Base-by-base conservation (phyloP, 2,888 invertebrate genomes). In the Phrixothrix hirtus region DNA sequence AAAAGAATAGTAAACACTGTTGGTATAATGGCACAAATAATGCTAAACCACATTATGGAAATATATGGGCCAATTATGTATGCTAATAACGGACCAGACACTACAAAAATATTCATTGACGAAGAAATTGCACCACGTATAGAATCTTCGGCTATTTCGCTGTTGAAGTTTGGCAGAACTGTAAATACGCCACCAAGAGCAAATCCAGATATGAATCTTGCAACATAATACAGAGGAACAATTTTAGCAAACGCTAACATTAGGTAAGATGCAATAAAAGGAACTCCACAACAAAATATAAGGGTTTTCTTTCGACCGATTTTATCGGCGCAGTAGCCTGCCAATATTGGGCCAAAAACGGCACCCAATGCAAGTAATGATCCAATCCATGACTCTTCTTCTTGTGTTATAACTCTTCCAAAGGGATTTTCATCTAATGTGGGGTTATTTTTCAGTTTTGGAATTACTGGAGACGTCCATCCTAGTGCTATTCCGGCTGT, bases 101-200 rank as follows among this genome's bases (percentile, higher is more conserved):
- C 78, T 17, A 90, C 83, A 75, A 89, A 89, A 17, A 86, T 77
- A 65, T 91, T 89, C 62, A 93, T 83, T 52, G 91, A 84, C 0
- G 93, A 88, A 1, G 93, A 93, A 0, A 93, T 77, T 0, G 88
- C 84, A 0, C 94, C 94, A 0, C 93, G 79, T 6, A 85, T 81
- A 12, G 86, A 85, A 49, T 86, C 84, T 45, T 59, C 60, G 2
- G 65, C 83, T 29, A 90, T 87, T 74, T 93, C 92, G 35, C 89
- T 89, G 56, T 89, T 83, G 75, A 92, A 93, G 82, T 91, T 87
- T 0, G 92, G 90, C 0, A 84, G 82, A 1, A 85, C 82, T 0
- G 86, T 84, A 74, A 85, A 86, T 10, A 84, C 76, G 64, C 86
- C 82, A 0, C 88, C 87, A 0, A 86, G 81, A 0, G 82, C 83